Conservation (phyloP, 2,797 vertebrate species). For the Mallotus villosus region DNA sequence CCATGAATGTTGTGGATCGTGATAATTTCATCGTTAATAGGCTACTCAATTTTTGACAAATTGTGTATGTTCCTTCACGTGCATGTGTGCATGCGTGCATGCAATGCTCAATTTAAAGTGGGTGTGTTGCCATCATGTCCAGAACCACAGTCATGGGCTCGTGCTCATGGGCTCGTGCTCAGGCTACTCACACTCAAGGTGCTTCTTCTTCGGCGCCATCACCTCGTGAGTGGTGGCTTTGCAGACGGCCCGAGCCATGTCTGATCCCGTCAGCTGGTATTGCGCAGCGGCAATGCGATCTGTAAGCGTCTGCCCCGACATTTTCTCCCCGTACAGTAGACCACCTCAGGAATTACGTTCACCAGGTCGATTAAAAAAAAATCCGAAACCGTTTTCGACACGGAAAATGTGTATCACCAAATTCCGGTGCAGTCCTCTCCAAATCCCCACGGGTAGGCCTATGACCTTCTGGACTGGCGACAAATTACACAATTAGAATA, state of each 20-base stretch:
- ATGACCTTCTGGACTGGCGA: slow-evolving; percentile 64
- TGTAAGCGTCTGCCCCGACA: slow-evolving; percentile 99
- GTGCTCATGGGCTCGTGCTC: too few species aligned
- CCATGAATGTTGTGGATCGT: too few species aligned
- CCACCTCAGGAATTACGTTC: slow-evolving; percentile 60
- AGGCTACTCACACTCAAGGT: slow-evolving; percentile 95
- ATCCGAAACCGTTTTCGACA: slow-evolving; percentile 21
- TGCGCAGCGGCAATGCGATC: slow-evolving; percentile 99
- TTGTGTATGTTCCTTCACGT: too few species aligned
- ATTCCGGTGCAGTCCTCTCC: slow-evolving; percentile 35
- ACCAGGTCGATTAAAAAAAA: slow-evolving; percentile 35
- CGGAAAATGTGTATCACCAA: neutral
- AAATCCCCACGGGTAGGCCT: slow-evolving; percentile 46
- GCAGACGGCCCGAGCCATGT: slow-evolving; percentile 97
- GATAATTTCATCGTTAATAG: too few species aligned
- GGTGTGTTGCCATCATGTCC: neutral
- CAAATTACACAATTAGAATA: slow-evolving; percentile 15
- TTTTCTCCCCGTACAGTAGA: slow-evolving; percentile 78
- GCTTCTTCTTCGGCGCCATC: slow-evolving; percentile 99
- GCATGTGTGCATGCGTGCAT: neutral
- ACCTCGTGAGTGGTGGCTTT: slow-evolving; percentile 99
- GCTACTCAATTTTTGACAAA: too few species aligned
- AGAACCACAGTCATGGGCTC: too few species aligned
- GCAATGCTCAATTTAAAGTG: neutral
- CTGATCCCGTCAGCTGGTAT: slow-evolving; percentile 98